These are phyloP conservation scores for Drosophila pseudoobscura DNA, from an alignment of 1,140 invertebrate species.

Conservation along the genomic window DNA sequence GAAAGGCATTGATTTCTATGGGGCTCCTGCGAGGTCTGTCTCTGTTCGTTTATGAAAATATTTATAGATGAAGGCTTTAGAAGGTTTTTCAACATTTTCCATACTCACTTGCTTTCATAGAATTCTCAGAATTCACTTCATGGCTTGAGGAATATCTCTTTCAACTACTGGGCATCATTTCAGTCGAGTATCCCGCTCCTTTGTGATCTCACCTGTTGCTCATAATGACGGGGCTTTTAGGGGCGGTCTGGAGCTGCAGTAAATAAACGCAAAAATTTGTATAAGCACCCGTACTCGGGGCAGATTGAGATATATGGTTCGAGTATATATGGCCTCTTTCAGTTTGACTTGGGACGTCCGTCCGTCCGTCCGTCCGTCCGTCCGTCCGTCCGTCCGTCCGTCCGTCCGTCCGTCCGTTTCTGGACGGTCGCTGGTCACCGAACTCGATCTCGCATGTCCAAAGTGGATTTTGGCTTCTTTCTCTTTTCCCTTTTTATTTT, in stretches of 20 bases:
- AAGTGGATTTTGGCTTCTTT: slow-evolving; percentile 44
- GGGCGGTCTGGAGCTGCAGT: slow-evolving; percentile 14
- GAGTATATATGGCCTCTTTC: slow-evolving; percentile 30
- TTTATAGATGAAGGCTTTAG: no score
- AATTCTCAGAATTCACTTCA: no score
- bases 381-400: no score
- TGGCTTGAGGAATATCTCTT: no score
- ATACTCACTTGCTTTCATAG: no score
- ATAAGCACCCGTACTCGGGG: slow-evolving; percentile 19
- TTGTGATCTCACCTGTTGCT: slow-evolving; percentile 5
- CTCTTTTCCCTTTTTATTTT: slow-evolving; percentile 23
- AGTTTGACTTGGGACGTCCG: background rate
- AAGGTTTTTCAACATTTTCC: no score
- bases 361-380: no score
- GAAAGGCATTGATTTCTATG: no score
- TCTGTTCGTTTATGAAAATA: no score
- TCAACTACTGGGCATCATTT: slow-evolving; percentile 10
- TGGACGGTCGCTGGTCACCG: slow-evolving; percentile 51
- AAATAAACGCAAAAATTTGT: slow-evolving; percentile 45
- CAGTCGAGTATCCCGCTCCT: slow-evolving; percentile 3
- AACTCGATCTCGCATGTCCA: slow-evolving; percentile 65
- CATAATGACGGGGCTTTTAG: background rate
- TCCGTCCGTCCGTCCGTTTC: no score
- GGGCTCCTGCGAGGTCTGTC: no score
- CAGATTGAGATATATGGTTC: slow-evolving; percentile 47